Conservation (phyloP, 2,888 invertebrate genomes). For the Ischnura elegans region DNA sequence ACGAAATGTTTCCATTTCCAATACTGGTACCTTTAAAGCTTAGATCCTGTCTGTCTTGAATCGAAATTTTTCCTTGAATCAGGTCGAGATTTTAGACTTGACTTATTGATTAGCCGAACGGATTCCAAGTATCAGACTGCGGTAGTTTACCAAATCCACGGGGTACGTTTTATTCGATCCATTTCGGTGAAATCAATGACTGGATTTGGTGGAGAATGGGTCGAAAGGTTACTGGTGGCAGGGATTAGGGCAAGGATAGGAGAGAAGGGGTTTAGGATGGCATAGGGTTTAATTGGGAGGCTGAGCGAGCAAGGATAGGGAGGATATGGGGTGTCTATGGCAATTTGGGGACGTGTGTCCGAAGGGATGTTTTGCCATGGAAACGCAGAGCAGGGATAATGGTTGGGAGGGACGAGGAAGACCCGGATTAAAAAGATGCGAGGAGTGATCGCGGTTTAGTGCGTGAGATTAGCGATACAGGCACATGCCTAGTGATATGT, state of each 20-base stretch:
- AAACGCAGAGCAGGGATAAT: not conserved
- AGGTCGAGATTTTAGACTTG: not conserved
- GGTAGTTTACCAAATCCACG: not conserved
- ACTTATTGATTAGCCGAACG: not conserved
- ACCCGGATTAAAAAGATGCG: not conserved
- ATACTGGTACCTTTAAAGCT: too few relatives aligned
- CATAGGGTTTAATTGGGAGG: not conserved
- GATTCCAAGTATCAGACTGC: too few relatives aligned
- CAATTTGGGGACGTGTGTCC: not conserved
- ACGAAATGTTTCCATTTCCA: too few relatives aligned
- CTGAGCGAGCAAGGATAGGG: not conserved
- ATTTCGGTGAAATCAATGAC: conserved; percentile 49
- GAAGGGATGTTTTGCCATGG: not conserved
- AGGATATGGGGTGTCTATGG: not conserved
- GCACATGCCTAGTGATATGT: not conserved
- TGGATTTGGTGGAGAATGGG: not conserved
- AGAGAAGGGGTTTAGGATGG: not conserved
- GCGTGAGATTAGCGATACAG: not conserved
- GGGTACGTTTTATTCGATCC: conserved; percentile 53
- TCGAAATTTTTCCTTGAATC: too few relatives aligned
- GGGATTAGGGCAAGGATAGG: not conserved
- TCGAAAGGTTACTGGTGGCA: not conserved
- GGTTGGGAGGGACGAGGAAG: not conserved
- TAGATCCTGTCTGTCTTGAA: too few relatives aligned
- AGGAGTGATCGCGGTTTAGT: not conserved